Percentiles rank a stretch among this genome's conserved stretches.
phyloP scores from a whole-genome alignment of 1,140 invertebrate species.

The Lepidostoma basale region DNA sequence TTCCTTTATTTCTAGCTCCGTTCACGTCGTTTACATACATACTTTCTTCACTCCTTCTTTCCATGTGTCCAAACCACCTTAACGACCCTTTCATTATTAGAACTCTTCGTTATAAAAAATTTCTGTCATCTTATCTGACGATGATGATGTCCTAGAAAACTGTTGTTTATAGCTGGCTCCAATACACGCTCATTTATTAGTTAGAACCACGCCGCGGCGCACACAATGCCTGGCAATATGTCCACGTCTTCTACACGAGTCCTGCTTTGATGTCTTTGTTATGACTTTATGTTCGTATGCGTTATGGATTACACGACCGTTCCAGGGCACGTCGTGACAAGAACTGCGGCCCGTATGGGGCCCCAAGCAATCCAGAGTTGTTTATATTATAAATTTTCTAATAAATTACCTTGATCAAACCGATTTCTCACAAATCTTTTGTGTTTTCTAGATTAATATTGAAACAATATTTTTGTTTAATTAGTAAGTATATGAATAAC shows the following conservation, averaged over 20 bases:
- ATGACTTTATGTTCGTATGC: slow-evolving; percentile 45
- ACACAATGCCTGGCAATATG: slow-evolving; percentile 44
- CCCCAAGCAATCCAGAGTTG: too few species aligned
- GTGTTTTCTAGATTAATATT: background rate
- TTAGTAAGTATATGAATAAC: too few species aligned
- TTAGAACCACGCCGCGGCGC: slow-evolving; percentile 40
- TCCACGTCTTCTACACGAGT: slow-evolving; percentile 42
- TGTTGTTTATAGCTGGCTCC: too few species aligned
- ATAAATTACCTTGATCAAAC: background rate
- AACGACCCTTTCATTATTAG: too few species aligned
- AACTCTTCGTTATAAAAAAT: too few species aligned
- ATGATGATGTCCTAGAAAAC: too few species aligned
- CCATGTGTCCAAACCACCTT: too few species aligned
- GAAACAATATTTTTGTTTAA: too few species aligned
- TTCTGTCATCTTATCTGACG: too few species aligned
- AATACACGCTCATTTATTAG: slow-evolving; percentile 40
- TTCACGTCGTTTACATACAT: too few species aligned
- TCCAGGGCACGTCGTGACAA: background rate
- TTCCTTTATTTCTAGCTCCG: too few species aligned
- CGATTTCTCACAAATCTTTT: background rate
- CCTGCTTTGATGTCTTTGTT: slow-evolving; percentile 46
- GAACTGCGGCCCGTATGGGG: background rate
- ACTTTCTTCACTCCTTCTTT: too few species aligned
- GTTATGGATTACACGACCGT: slow-evolving; percentile 20
- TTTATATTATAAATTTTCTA: background rate